Conservation (phyloP, 1,140 invertebrate species). For the Drosophila busckii region DNA sequence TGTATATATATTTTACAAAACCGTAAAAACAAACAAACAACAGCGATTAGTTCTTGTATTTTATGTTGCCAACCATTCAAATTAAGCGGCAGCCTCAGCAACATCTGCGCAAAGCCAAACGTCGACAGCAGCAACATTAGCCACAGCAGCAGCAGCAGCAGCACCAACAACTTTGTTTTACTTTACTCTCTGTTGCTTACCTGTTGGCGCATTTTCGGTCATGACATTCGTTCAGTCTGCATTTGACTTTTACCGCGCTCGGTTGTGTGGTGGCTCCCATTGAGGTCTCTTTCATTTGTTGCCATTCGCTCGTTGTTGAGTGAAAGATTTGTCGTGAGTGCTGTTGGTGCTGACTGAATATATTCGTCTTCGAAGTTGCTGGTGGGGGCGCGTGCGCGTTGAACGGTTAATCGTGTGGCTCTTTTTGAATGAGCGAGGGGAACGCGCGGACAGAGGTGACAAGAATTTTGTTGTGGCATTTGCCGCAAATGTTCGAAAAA, state of each 20-base stretch:
- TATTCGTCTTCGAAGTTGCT: neutral
- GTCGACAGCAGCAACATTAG: neutral
- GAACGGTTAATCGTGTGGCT: slow-evolving; percentile 20
- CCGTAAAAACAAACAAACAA: slow-evolving; percentile 65
- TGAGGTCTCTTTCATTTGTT: neutral
- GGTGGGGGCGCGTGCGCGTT: slow-evolving; percentile 36
- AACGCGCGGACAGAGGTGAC: slow-evolving; percentile 11
- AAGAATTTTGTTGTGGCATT: slow-evolving; percentile 59
- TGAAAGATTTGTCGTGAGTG: slow-evolving; percentile 28
- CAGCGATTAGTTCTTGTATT: slow-evolving; percentile 46
- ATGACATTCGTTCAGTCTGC: slow-evolving; percentile 77
- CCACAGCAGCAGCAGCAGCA: slow-evolving; percentile 1
- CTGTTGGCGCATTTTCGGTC: slow-evolving; percentile 51
- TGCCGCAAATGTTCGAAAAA: slow-evolving; percentile 58
- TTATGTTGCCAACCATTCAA: slow-evolving; percentile 45
- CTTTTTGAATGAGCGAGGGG: slow-evolving; percentile 13
- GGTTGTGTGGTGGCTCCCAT: slow-evolving; percentile 34
- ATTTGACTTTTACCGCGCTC: slow-evolving; percentile 62
- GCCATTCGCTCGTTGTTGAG: slow-evolving; percentile 4
- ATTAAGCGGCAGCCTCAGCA: slow-evolving; percentile 30
- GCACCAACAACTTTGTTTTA: neutral
- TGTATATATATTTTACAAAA: neutral
- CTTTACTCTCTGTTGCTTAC: slow-evolving; percentile 19
- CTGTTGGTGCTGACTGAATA: slow-evolving; percentile 3
- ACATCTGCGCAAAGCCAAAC: slow-evolving; percentile 34